These are phyloP conservation scores for Petrolisthes cinctipes DNA, from an alignment of 2,888 invertebrate species.

Conservation along the genomic window DNA sequence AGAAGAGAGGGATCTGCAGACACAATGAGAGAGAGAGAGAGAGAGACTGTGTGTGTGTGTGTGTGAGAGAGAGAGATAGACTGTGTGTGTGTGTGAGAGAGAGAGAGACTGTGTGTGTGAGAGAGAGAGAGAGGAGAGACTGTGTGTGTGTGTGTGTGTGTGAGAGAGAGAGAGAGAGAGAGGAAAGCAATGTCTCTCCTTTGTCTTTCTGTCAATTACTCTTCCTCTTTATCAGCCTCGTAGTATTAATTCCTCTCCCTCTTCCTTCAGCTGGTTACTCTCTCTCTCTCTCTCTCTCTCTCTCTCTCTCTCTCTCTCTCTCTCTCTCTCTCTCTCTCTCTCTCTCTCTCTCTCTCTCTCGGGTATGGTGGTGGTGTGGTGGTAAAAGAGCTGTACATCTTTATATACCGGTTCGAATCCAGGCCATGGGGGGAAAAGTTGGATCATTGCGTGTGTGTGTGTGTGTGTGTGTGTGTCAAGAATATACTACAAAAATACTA, in stretches of 20 bases:
- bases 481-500: not conserved
- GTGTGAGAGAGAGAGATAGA: not conserved
- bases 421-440: not conserved
- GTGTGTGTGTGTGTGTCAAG: not conserved
- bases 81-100: not conserved
- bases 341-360: conserved; percentile 1
- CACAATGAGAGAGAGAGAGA: not conserved
- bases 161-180: not conserved
- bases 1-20: not conserved
- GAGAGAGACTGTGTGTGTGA: not conserved
- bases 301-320: not conserved
- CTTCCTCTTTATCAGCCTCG: not conserved
- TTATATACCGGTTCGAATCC: not conserved
- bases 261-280: not conserved
- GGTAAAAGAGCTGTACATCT: not conserved
- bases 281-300: not conserved
- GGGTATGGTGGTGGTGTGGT: not conserved
- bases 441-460: not conserved
- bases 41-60: not conserved
- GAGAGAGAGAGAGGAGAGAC: not conserved
- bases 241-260: not conserved
- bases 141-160: not conserved
- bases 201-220: not conserved
- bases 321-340: conserved; percentile 1
- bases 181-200: not conserved